A percentile compares a stretch with the other conserved stretches of the same genome.
phyloP scores from a whole-genome alignment of 2,888 invertebrate genomes.

The Ctena decussata region DNA sequence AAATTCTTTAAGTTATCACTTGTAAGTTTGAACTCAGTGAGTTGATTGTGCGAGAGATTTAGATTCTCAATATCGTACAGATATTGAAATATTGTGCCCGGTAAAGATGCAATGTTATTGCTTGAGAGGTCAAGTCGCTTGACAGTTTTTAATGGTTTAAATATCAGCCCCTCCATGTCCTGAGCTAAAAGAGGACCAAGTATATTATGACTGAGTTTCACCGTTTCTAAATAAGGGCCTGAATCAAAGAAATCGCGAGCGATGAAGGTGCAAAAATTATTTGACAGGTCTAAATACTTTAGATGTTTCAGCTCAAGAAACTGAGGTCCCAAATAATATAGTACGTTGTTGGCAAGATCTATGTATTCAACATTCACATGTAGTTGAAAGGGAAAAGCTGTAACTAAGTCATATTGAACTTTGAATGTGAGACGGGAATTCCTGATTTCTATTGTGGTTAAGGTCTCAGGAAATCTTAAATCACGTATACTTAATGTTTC shows the following conservation, averaged over 20 bases:
- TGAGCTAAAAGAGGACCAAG: constrained; percentile 25
- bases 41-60: constrained; percentile 13
- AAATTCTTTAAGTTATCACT: neutral
- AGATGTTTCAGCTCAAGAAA: neutral
- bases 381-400: too few relatives aligned
- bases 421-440: neutral
- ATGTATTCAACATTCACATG: neutral
- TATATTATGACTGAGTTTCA: constrained; percentile 39
- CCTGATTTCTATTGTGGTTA: neutral
- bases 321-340: neutral
- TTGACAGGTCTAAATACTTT: constrained; percentile 28
- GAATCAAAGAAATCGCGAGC: constrained; percentile 1
- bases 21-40: neutral
- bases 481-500: too few relatives aligned
- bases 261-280: constrained; percentile 24
- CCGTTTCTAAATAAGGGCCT: neutral
- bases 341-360: neutral
- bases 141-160: constrained; percentile 24
- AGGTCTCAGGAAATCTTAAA: too few relatives aligned
- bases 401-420: too few relatives aligned
- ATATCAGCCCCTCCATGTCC: constrained; percentile 7
- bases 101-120: constrained; percentile 22
- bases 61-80: constrained; percentile 22
- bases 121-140: constrained; percentile 30
- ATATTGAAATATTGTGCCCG: neutral